Base-by-base conservation (phyloP, 2,113 vertebrate genomes). In the Zapornia atra region DNA sequence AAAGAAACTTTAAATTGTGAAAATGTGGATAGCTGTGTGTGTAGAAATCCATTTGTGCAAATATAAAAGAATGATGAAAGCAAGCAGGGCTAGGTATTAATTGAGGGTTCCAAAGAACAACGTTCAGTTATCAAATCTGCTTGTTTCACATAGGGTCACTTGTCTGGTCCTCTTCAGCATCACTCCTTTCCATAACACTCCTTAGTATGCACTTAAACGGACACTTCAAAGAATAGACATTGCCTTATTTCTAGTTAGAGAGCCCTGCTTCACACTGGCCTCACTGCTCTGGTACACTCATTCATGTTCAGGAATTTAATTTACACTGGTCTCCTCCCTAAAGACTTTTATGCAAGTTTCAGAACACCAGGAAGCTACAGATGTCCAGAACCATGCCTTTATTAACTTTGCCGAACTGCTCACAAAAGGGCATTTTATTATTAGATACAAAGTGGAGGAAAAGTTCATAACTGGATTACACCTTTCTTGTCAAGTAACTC, bases 21-120 rank as follows among this genome's bases (percentile, higher is more conserved):
- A 82, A 68, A 75, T n/a, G 9, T 17, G 4, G 13, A 19, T 50
- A 75, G 54, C 0, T 1, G 1, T 59, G 63, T 2, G 4, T 28
- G 15, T 11, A 59, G 36, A 90, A 65, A 76, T n/a, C 15, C 13
- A 59, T 75, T 70, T 72, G 11, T 66, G 11, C 2, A 48, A 91
- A 81, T 22, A 77, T 4, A 64, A 42, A 71, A 57, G 33, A 56
- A 69, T 5, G 8, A 8, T 5, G 9, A 65, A 78, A 92, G 12
- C 13, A 64, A 69, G 25, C 18, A 76, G 48, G 15, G 6, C 31
- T 79, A 15, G 25, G 8, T 59, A 34, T 61, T 64, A 61, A 38
- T 10, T 31, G 81, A 25, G 13, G n/a, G 11, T 13, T 38, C 56
- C 40, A 42, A 70, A 64, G 5, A 4, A 44, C 20, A 63, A 10